Conservation (phyloP, 2,113 vertebrate genomes). For the Craseonycteris thonglongyai region DNA sequence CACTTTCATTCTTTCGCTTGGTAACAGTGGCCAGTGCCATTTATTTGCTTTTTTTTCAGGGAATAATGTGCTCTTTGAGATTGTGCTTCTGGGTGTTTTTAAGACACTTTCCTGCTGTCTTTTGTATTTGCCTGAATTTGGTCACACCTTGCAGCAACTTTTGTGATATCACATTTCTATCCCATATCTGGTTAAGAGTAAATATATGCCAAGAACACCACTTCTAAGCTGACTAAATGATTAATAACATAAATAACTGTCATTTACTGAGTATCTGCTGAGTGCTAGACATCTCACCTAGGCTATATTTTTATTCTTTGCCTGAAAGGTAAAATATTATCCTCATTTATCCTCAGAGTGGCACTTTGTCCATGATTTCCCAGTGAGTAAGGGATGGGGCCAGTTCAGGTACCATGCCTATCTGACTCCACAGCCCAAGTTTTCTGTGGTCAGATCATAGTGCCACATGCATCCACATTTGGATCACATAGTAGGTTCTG, state of each 20-base stretch:
- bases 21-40: background rate
- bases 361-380: background rate
- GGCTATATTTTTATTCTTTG: background rate
- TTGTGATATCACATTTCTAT: background rate
- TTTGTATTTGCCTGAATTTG: background rate
- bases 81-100: background rate
- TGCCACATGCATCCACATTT: background rate
- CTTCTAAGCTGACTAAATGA: background rate
- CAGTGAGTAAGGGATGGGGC: background rate
- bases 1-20: rapidly evolving
- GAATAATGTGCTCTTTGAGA: background rate
- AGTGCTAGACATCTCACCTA: background rate
- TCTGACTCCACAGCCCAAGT: background rate
- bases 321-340: background rate
- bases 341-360: background rate
- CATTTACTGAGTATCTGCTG: background rate
- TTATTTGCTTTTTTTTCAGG: background rate
- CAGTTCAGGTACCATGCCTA: background rate
- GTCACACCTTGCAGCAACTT: constrained; percentile 21
- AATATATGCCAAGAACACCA: background rate
- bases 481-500: background rate
- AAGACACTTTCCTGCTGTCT: background rate
- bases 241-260: background rate
- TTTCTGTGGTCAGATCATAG: background rate
- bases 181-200: background rate